Percentiles rank a stretch among this genome's conserved stretches.
Evolutionary conservation across 2,888 invertebrate genomes (phyloP).

Genomic region (Chymomyza caudatula): DNA sequence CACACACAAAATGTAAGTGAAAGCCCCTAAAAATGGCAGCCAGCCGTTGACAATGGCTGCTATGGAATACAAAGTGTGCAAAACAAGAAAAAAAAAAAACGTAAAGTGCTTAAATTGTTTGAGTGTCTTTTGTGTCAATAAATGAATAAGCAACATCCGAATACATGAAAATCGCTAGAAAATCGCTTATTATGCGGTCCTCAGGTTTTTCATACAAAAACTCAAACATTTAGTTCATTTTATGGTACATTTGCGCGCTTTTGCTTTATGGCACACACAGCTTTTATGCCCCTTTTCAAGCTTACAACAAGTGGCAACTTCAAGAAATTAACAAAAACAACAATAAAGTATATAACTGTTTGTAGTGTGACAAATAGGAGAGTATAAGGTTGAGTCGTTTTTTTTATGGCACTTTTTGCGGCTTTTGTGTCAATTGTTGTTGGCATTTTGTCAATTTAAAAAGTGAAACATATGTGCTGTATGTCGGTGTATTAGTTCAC

Average conservation of each 20-base stretch:
- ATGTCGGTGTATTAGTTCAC: constrained; percentile 60
- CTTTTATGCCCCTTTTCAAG: too few relatives aligned
- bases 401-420: constrained; percentile 20
- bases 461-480: constrained; percentile 69
- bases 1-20: constrained; percentile 37
- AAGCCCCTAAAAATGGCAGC: constrained; percentile 33
- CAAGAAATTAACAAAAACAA: constrained; percentile 13
- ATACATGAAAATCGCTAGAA: constrained; percentile 67
- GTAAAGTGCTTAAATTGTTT: constrained; percentile 21
- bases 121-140: constrained; percentile 69
- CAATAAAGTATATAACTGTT: neutral
- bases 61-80: neutral
- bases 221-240: constrained; percentile 71
- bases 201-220: constrained; percentile 64
- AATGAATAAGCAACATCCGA: constrained; percentile 47
- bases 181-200: constrained; percentile 31
- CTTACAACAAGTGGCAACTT: neutral
- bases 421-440: constrained; percentile 57
- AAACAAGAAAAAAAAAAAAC: neutral
- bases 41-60: neutral
- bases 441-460: constrained; percentile 53
- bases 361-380: constrained; percentile 38
- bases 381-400: constrained; percentile 38
- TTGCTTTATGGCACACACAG: constrained; percentile 24
- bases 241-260: constrained; percentile 60